Base-by-base conservation (phyloP, 2,888 invertebrate species). In the Notocelia uddmanniana region DNA sequence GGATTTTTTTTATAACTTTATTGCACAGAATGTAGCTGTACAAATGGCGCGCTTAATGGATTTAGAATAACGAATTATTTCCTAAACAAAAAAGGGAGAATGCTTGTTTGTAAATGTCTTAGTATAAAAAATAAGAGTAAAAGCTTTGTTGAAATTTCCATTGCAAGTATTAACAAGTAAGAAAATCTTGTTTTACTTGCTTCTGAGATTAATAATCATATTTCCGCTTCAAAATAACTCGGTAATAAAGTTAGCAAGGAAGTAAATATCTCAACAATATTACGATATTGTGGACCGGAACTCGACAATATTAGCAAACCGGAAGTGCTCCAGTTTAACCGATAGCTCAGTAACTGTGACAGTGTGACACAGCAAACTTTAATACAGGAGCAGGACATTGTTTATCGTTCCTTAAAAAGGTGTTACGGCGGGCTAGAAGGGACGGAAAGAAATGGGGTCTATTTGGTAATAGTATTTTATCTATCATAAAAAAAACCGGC, bases 231-330 rank as follows among this genome's bases (percentile, higher is more conserved):
- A 63, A 63, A 63, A 52, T 63, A 50, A 50, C 31, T 48, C 8
- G 18, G 18, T 50, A 63, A 48, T 31, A 31, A 63, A 63, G 31
- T 63, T 52, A 50, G 63, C 9, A 15, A 48, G 48, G 31, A 50
- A 63, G 50, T 63, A 34, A 63, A 63, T 54, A 63, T 34, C 50
- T 19, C 26, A 11, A 41, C 59, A 18, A 13, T 45, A 19, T 50
- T 15, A 34, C 26, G 31, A 34, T 63, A 63, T 63, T 50, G 50
- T 19, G 48, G 26, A 31, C 19, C 50, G 62, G 50, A 50, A 21
- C 62, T 34, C 34, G 8, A 26, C 60, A 62, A 62, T 62, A 48
- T 62, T 62, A 48, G 45, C 48, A 15, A 50, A 31, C 62, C 31
- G 48, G 62, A 48, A 60, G 60, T 15, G 10, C 37, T 18, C 48